A percentile compares a stretch with the other conserved stretches of the same genome.
Conservation (phyloP, 2,113 vertebrate species). For the Pollimyrus isidori region DNA sequence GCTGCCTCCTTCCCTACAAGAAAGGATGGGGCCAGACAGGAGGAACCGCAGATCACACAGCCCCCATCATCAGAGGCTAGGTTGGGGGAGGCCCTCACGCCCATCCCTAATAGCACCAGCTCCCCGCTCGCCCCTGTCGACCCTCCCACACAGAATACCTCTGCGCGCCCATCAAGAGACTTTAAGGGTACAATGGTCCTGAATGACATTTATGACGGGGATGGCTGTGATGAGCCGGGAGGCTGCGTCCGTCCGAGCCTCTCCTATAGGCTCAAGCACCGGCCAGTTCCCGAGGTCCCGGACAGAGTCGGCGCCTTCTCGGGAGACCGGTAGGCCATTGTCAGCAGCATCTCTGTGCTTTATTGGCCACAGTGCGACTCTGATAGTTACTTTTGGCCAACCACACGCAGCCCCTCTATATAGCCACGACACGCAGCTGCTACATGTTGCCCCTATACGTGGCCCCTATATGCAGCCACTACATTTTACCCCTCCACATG, state of each 20-base stretch:
- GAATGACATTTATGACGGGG: conserved; percentile 72
- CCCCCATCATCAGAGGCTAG: conserved; percentile 38
- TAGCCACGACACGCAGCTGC: background rate
- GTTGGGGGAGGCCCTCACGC: conserved; percentile 22
- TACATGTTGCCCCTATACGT: no score
- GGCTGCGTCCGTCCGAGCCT: conserved; percentile 38
- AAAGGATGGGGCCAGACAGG: background rate
- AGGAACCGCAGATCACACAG: conserved; percentile 18
- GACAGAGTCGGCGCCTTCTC: background rate
- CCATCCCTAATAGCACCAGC: conserved; percentile 43
- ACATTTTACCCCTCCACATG: no score
- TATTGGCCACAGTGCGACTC: background rate
- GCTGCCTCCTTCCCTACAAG: conserved; percentile 21
- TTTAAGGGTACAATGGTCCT: conserved; percentile 79
- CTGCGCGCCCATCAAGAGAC: conserved; percentile 27
- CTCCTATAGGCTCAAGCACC: conserved; percentile 77
- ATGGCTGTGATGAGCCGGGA: conserved; percentile 20
- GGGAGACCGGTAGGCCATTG: conserved; percentile 47
- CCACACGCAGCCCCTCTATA: background rate
- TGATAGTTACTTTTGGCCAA: background rate
- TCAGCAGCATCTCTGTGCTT: background rate
- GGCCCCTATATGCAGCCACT: no score
- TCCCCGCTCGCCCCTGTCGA: conserved; percentile 31
- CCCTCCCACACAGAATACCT: conserved; percentile 31
- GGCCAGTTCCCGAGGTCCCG: conserved; percentile 83